Base-by-base conservation (phyloP, 1,140 invertebrate species). In the Lordiphosa clarofinis region DNA sequence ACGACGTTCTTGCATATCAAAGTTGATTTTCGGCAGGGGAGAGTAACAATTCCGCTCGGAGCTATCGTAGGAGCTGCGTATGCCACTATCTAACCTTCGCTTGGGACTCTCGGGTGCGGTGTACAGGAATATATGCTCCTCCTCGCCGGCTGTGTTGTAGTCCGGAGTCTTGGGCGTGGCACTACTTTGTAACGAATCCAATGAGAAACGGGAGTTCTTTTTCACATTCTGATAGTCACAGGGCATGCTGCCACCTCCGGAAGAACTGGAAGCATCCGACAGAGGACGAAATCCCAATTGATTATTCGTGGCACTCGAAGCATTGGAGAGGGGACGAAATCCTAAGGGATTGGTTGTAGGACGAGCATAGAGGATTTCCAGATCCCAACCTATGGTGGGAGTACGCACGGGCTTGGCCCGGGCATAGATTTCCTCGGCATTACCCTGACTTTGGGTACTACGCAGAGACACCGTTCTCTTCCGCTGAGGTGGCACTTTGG, bases 41-140 rank as follows among this genome's bases (percentile, higher is more conserved):
- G 86, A 88, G 37, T 88, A 87, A 35, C 78, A 86, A 4, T 65
- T 78, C 0, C 86, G 72, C 24, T 88, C 86, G 0, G 79, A 82
- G 38, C 76, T 82, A 5, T 87, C 86, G 24, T 79, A 88, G 1
- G 79, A 73, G 58, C 67, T 82, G 4, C 86, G 86, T 21, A 87
- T 54, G 6, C 81, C 81, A 49, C 86, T 86, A 19, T 88, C 86
- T 43, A 84, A 11, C 4, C 76, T 39, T 1, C 78, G 58, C 28
- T 82, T 88, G 0, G 87, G 87, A 44, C 82, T 84, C 15, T 88
- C 86, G 1, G 87, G 87, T 1, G 84, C 87, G 0, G 87, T 88
- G 48, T 87, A 88, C 1, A 88, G 58, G 33, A 87, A 88, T n/a
- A 88, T 87, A 58, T 73, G 82, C 49, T 88, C 87, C 54, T 88